These are phyloP conservation scores for Siniperca obscura DNA, from an alignment of 2,797 vertebrate genomes.

Conservation along the genomic window DNA sequence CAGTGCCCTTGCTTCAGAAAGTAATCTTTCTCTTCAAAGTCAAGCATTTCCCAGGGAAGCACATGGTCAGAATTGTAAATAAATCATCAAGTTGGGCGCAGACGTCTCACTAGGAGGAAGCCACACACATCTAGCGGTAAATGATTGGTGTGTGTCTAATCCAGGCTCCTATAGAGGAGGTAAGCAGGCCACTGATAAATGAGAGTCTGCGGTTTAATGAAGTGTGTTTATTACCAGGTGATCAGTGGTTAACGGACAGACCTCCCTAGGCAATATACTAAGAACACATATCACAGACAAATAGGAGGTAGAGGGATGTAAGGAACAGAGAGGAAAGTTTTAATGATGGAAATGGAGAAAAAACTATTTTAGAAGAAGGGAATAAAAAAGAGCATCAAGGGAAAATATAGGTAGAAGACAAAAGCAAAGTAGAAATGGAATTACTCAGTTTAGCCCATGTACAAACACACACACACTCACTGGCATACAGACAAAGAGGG, in stretches of 20 bases:
- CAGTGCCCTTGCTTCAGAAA: conserved; percentile 58
- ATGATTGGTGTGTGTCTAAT: conserved; percentile 62
- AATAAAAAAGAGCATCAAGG: not conserved
- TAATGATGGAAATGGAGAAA: not conserved
- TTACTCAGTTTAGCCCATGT: not conserved
- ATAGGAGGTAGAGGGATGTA: conserved; percentile 2
- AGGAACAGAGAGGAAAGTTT: not conserved
- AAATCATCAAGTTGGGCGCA: conserved; percentile 65
- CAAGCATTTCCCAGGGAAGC: conserved; percentile 57
- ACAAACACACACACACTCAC: not conserved
- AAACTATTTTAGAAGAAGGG: not conserved
- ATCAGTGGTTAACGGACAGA: conserved; percentile 71
- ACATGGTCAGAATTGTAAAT: conserved; percentile 75
- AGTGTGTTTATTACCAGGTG: conserved; percentile 79
- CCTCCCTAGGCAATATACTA: conserved; percentile 61
- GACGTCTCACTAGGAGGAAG: conserved; percentile 61
- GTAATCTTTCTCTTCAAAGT: conserved; percentile 69
- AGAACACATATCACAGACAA: conserved; percentile 32
- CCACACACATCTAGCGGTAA: conserved; percentile 52
- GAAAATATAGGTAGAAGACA: not conserved
- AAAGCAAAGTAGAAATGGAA: conserved; percentile 7
- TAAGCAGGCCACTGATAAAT: conserved; percentile 75
- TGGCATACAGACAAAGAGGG: not conserved
- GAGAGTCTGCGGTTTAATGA: conserved; percentile 79
- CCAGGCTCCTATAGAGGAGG: conserved; percentile 57